These are phyloP conservation scores for Pachypeltis micranthus DNA, from an alignment of 1,140 invertebrate genomes.

Conservation along the genomic window DNA sequence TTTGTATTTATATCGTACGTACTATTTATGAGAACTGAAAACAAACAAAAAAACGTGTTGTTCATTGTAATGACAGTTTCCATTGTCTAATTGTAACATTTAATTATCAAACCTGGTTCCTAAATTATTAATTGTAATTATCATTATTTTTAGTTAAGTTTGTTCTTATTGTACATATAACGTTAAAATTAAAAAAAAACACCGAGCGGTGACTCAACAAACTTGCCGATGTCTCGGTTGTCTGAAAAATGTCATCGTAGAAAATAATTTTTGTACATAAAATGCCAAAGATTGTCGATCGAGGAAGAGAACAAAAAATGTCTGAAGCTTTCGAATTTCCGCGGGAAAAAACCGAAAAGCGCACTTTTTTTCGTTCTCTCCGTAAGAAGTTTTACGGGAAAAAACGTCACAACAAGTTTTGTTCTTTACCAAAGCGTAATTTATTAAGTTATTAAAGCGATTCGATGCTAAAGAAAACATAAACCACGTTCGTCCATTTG, in stretches of 20 bases:
- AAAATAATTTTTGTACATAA: conserved; percentile 16
- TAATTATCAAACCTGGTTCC: conserved; percentile 23
- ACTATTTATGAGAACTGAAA: conserved; percentile 8
- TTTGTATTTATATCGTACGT: conserved; percentile 11
- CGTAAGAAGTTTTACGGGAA: not conserved
- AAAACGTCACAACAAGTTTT: no score
- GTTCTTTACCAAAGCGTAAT: conserved; percentile 5
- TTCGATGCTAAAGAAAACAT: not conserved
- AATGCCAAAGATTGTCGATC: conserved; percentile 17
- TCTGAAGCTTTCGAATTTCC: not conserved
- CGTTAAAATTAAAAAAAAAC: not conserved
- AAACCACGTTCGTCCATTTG: not conserved
- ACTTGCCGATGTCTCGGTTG: no score
- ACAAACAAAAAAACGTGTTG: conserved; percentile 8
- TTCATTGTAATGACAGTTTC: conserved; percentile 2
- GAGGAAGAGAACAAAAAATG: not conserved
- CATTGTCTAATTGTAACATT: conserved; percentile 10
- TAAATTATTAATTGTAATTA: conserved; percentile 22
- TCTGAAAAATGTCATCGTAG: not conserved
- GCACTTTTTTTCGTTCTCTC: not conserved
- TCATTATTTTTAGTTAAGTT: conserved; percentile 15
- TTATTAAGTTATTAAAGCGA: not conserved
- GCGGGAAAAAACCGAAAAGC: not conserved
- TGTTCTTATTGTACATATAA: conserved; percentile 9
- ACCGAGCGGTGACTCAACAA: no score